These are phyloP conservation scores for Alsophila aescularia DNA, from an alignment of 2,888 invertebrate genomes.

Conservation along the genomic window DNA sequence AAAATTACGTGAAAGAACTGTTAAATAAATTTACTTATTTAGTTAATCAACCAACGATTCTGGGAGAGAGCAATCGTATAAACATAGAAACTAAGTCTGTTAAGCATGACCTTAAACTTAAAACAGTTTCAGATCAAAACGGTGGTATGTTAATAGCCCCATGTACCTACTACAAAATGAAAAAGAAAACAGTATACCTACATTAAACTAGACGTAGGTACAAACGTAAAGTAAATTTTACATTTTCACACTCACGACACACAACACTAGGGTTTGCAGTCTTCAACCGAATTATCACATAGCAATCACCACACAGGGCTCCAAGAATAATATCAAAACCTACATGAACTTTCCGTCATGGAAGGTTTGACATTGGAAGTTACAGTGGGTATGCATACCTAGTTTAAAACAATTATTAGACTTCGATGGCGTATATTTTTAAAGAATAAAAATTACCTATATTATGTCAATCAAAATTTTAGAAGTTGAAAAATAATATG, in stretches of 20 bases:
- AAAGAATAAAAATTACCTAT: no score
- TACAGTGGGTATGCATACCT: no score
- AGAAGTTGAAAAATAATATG: no score
- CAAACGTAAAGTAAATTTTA: slow-evolving; percentile 65
- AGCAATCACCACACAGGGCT: slow-evolving; percentile 62
- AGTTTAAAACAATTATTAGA: no score
- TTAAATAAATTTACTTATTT: slow-evolving; percentile 9
- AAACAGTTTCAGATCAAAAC: background rate
- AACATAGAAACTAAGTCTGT: background rate
- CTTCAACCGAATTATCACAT: slow-evolving; percentile 79
- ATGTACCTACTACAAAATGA: slow-evolving; percentile 36
- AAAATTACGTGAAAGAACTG: slow-evolving; percentile 7
- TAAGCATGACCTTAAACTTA: background rate
- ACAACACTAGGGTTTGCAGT: slow-evolving; percentile 74
- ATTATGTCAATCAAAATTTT: no score
- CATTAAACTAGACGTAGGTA: slow-evolving; percentile 64
- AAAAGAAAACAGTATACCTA: slow-evolving; percentile 39
- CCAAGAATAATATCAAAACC: slow-evolving; percentile 6
- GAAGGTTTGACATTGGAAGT: no score
- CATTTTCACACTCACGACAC: slow-evolving; percentile 71
- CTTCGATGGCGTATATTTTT: no score
- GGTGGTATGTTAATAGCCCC: slow-evolving; percentile 21
- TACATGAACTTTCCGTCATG: no score
- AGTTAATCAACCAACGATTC: slow-evolving; percentile 7
- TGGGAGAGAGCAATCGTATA: background rate